Percentiles rank a stretch among this genome's conserved stretches.
These are phyloP conservation scores for Drosophila anomelani DNA, from an alignment of 2,888 invertebrate genomes.

Conservation along the genomic window DNA sequence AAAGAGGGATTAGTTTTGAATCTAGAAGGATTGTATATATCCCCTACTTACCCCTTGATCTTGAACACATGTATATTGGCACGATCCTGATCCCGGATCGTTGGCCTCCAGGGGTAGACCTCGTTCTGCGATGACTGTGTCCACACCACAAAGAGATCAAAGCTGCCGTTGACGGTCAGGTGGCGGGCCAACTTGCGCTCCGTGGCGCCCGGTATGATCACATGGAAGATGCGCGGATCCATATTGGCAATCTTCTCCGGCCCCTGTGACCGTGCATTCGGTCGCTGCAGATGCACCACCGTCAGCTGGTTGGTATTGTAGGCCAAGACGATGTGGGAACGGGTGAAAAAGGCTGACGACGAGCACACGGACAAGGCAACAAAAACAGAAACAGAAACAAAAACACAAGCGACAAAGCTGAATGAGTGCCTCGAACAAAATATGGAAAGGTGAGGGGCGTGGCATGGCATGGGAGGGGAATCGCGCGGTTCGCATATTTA, in stretches of 20 bases:
- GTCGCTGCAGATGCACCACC: slow-evolving; percentile 88
- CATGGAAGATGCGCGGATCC: slow-evolving; percentile 88
- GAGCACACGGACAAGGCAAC: slow-evolving; percentile 55
- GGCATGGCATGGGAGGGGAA: slow-evolving; percentile 2
- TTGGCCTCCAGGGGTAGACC: slow-evolving; percentile 97
- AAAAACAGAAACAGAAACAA: slow-evolving; percentile 63
- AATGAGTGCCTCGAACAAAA: slow-evolving; percentile 53
- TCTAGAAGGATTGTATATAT: too few relatives aligned
- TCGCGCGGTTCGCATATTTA: slow-evolving; percentile 61
- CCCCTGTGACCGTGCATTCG: slow-evolving; percentile 86
- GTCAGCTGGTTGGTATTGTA: slow-evolving; percentile 90
- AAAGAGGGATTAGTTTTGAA: not conserved
- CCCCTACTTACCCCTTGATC: slow-evolving; percentile 87
- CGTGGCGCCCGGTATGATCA: slow-evolving; percentile 84
- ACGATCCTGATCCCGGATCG: slow-evolving; percentile 92
- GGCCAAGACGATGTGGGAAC: slow-evolving; percentile 88
- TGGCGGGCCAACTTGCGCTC: slow-evolving; percentile 82
- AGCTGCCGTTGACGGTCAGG: slow-evolving; percentile 83
- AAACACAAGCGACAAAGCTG: slow-evolving; percentile 50
- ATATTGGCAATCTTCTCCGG: slow-evolving; percentile 88
- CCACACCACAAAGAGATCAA: slow-evolving; percentile 90
- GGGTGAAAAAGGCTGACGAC: slow-evolving; percentile 88
- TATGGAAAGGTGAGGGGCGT: slow-evolving; percentile 35
- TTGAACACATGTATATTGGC: slow-evolving; percentile 94
- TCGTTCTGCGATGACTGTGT: slow-evolving; percentile 93